A percentile compares a stretch with the other conserved stretches of the same genome.
phyloP scores from a whole-genome alignment of 2,797 vertebrate genomes.

The Crax fasciolata region DNA sequence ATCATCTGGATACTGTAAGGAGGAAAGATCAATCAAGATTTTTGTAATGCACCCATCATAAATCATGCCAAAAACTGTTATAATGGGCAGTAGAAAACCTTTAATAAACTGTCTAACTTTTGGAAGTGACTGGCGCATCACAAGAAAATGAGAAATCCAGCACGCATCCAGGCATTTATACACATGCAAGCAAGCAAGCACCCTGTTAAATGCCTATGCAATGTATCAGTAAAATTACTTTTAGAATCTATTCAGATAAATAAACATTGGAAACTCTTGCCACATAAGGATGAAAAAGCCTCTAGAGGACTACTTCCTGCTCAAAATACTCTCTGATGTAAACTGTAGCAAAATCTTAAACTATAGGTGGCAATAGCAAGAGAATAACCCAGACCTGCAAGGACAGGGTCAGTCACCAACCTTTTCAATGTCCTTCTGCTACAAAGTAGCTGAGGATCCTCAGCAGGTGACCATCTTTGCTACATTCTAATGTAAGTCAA shows the following conservation, averaged over 20 bases:
- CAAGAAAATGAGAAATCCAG: background rate
- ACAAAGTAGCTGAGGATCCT: background rate
- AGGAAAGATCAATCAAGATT: background rate
- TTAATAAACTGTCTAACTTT: background rate
- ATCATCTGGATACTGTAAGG: conserved; percentile 30
- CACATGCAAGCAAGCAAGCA: background rate
- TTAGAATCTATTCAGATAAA: background rate
- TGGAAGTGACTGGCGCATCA: background rate
- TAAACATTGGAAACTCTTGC: background rate
- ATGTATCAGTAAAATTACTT: background rate
- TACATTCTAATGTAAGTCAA: background rate
- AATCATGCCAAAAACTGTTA: background rate
- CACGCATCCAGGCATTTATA: background rate
- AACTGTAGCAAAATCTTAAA: background rate
- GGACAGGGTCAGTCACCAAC: background rate
- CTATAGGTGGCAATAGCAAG: background rate
- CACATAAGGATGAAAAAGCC: background rate
- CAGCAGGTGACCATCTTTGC: background rate
- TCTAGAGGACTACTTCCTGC: background rate
- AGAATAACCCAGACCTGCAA: background rate
- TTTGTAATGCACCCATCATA: background rate
- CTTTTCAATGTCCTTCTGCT: background rate
- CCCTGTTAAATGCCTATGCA: background rate
- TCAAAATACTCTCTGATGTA: background rate
- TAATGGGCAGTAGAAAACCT: background rate